Conservation (phyloP, 2,888 invertebrate genomes). For the Andrena flavipes region DNA sequence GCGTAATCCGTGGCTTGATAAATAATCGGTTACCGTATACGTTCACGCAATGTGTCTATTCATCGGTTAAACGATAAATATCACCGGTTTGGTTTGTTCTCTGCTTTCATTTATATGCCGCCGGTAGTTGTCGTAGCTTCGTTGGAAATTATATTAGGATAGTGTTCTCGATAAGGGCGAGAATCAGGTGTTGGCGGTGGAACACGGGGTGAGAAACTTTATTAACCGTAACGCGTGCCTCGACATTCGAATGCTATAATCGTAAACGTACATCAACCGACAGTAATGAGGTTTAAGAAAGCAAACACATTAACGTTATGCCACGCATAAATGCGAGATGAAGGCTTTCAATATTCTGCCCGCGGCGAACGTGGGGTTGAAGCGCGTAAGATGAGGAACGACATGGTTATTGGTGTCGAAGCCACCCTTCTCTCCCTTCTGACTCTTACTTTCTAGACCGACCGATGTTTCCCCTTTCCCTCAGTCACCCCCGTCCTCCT, state of each 20-base stretch:
- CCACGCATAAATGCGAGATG: constrained; percentile 66
- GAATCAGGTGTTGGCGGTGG: not conserved
- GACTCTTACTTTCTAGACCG: constrained; percentile 23
- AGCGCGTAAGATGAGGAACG: not conserved
- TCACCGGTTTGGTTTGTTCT: not conserved
- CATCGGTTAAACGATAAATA: not conserved
- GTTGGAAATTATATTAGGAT: constrained; percentile 1
- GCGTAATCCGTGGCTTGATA: not conserved
- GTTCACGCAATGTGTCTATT: not conserved
- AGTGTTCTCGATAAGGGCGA: constrained; percentile 18
- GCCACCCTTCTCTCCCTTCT: constrained; percentile 5
- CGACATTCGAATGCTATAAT: constrained; percentile 62
- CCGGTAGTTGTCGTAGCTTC: not conserved
- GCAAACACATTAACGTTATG: constrained; percentile 72
- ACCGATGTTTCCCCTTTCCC: not conserved
- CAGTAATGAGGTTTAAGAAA: constrained; percentile 64
- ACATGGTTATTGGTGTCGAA: constrained; percentile 41
- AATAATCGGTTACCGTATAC: constrained; percentile 4
- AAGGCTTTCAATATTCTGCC: constrained; percentile 42
- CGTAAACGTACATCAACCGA: constrained; percentile 71
- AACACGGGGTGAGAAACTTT: constrained; percentile 50
- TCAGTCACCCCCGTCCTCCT: constrained; percentile 10
- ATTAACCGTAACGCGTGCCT: constrained; percentile 54
- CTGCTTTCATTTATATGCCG: not conserved
- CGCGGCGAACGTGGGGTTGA: not conserved